These are phyloP conservation scores for Spilarctia lutea DNA, from an alignment of 2,888 invertebrate species.

Conservation along the genomic window DNA sequence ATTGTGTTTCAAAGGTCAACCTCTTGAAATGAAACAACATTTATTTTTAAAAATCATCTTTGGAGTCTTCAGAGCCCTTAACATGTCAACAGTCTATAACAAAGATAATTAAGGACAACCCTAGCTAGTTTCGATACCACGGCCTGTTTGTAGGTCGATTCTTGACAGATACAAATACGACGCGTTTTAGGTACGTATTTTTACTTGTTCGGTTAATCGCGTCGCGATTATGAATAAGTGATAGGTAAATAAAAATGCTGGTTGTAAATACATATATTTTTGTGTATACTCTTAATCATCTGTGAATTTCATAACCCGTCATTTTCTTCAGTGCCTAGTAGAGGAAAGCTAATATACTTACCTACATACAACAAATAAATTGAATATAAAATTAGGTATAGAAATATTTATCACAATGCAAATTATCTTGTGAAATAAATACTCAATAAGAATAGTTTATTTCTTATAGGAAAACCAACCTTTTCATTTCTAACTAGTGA, in stretches of 20 bases:
- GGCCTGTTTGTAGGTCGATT: conserved; percentile 37
- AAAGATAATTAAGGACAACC: conserved; percentile 38
- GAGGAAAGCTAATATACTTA: not conserved
- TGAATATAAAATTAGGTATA: not conserved
- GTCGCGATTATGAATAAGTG: conserved; percentile 50
- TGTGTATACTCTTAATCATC: not conserved
- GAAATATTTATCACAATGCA: not conserved
- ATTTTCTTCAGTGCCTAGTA: not conserved
- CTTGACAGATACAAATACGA: conserved; percentile 44
- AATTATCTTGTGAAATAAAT: not conserved
- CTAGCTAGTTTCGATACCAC: conserved; percentile 37
- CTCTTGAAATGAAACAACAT: not conserved
- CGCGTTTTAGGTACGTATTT: conserved; percentile 42
- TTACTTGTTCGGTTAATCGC: conserved; percentile 50
- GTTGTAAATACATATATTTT: not conserved
- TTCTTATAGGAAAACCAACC: not conserved
- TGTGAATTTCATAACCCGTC: not conserved
- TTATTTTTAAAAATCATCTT: not conserved
- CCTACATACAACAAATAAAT: not conserved
- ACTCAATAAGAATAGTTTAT: not conserved
- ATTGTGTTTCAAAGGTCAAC: conserved; percentile 6
- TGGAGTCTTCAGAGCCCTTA: conserved; percentile 13
- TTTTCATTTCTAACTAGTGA: not conserved
- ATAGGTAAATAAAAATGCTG: conserved; percentile 41
- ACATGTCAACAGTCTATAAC: conserved; percentile 34